These are phyloP conservation scores for Scotopteryx bipunctaria DNA, from an alignment of 2,888 invertebrate genomes.

Conservation along the genomic window DNA sequence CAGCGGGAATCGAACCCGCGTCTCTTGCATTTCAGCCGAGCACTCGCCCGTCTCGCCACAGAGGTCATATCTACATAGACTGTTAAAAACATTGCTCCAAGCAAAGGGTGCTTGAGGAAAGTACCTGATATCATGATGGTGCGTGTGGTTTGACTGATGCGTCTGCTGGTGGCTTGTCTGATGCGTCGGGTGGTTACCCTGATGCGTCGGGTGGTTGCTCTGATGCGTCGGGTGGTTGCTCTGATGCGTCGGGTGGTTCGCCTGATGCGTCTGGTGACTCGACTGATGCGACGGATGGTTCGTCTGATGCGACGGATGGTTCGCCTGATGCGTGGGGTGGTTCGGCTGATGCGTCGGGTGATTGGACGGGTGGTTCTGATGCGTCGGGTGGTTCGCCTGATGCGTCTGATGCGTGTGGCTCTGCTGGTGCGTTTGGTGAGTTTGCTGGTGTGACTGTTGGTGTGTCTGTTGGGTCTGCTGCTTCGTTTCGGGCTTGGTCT, in stretches of 20 bases:
- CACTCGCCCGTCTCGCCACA: too few species aligned
- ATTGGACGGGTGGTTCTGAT: neutral
- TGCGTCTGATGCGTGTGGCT: constrained; percentile 43
- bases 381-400: neutral
- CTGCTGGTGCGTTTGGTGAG: constrained; percentile 56
- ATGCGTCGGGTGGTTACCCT: constrained; percentile 36
- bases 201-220: constrained; percentile 23
- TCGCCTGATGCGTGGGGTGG: constrained; percentile 4
- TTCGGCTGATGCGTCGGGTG: neutral
- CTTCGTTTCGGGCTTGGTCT: constrained; percentile 58
- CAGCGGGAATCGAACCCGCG: too few species aligned
- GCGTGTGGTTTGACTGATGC: constrained; percentile 20
- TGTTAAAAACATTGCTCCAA: too few species aligned
- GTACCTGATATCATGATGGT: constrained; percentile 42
- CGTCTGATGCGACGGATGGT: constrained; percentile 12
- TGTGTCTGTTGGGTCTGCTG: constrained; percentile 46
- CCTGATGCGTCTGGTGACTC: constrained; percentile 48
- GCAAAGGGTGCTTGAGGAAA: neutral
- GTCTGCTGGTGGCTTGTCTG: constrained; percentile 53
- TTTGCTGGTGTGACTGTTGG: constrained; percentile 23
- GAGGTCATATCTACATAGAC: too few species aligned
- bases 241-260: constrained; percentile 10
- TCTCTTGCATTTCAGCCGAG: too few species aligned
- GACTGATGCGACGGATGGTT: constrained; percentile 22
- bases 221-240: constrained; percentile 33